These are phyloP conservation scores for Orchesellides sinensis DNA, from an alignment of 2,888 invertebrate genomes.

Conservation along the genomic window DNA sequence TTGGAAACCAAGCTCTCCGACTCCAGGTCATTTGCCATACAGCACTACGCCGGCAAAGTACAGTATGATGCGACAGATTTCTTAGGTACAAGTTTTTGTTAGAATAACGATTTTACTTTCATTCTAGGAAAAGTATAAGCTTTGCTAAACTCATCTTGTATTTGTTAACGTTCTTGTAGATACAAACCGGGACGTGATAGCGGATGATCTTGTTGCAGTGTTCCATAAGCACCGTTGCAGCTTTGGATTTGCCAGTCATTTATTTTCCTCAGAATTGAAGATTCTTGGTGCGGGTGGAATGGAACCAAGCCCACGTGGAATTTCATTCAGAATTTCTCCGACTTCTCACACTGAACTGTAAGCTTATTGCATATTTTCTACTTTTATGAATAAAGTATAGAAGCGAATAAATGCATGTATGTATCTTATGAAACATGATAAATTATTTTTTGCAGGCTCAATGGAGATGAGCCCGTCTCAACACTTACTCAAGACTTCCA, in stretches of 20 bases:
- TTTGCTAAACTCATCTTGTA: too few species aligned
- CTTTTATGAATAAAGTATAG: not conserved
- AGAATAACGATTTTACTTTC: not conserved
- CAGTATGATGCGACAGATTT: conserved; percentile 94
- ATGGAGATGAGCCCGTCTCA: conserved; percentile 90
- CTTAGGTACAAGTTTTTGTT: conserved; percentile 78
- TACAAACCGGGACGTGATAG: conserved; percentile 94
- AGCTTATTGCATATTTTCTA: not conserved
- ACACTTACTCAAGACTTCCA: conserved; percentile 97
- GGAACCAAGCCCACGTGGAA: conserved; percentile 86
- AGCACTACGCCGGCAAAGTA: conserved; percentile 92
- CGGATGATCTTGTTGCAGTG: conserved; percentile 93
- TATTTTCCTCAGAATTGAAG: conserved; percentile 96
- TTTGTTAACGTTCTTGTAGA: conserved; percentile 80
- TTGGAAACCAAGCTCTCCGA: conserved; percentile 86
- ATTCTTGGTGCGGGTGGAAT: conserved; percentile 83
- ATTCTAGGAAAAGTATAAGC: too few species aligned
- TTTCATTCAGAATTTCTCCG: conserved; percentile 92
- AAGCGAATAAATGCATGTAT: conserved; percentile 5
- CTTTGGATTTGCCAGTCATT: conserved; percentile 97
- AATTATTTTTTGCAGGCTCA: conserved; percentile 78
- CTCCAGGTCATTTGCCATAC: conserved; percentile 90
- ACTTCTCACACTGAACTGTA: conserved; percentile 89
- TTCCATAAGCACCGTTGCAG: conserved; percentile 95
- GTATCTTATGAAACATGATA: not conserved